phyloP scores from a whole-genome alignment of 2,888 invertebrate genomes.

The Amiota minor region DNA sequence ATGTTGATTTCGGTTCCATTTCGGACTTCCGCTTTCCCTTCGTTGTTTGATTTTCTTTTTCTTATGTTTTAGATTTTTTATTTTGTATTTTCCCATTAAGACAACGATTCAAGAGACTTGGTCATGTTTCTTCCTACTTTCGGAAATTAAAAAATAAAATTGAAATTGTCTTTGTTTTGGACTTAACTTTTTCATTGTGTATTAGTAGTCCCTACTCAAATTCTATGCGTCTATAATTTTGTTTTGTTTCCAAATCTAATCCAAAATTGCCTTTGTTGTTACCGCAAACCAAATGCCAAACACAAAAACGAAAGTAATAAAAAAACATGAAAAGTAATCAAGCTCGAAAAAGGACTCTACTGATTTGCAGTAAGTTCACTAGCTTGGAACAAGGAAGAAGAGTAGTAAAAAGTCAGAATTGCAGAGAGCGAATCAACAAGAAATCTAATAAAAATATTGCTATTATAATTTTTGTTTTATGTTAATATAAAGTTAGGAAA shows the following conservation, averaged over 20 bases:
- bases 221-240: neutral
- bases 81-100: neutral
- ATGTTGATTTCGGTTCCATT: neutral
- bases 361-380: too few relatives aligned
- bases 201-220: neutral
- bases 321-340: slow-evolving; percentile 18
- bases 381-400: too few relatives aligned
- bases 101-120: slow-evolving; percentile 1
- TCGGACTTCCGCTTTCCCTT: neutral
- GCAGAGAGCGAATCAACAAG: neutral
- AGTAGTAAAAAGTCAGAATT: too few relatives aligned
- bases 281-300: slow-evolving; percentile 6
- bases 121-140: slow-evolving; percentile 20
- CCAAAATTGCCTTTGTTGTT: neutral
- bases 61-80: neutral
- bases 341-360: slow-evolving; percentile 4
- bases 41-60: neutral
- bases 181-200: slow-evolving; percentile 15
- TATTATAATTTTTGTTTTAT: slow-evolving; percentile 19
- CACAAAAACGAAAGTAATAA: slow-evolving; percentile 2
- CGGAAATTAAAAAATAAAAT: slow-evolving; percentile 26
- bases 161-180: slow-evolving; percentile 22
- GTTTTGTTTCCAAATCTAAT: neutral
- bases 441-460: slow-evolving; percentile 25
- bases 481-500: slow-evolving; percentile 19